These are phyloP conservation scores for Leptinotarsa texana DNA, from an alignment of 1,140 invertebrate genomes.

Conservation along the genomic window DNA sequence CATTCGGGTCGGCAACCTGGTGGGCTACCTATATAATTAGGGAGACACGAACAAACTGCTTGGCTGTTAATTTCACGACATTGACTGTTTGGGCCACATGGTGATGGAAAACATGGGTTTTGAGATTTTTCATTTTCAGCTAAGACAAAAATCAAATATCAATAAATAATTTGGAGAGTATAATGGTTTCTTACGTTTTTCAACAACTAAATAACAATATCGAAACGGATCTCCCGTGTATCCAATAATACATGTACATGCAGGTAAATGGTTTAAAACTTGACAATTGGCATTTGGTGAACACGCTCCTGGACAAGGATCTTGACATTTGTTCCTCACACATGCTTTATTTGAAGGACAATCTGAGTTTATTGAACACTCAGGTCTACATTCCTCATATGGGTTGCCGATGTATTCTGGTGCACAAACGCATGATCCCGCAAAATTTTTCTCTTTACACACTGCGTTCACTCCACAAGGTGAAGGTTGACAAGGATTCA, in stretches of 20 bases:
- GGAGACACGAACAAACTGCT: constrained; percentile 67
- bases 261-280: constrained; percentile 80
- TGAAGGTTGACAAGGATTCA: constrained; percentile 68
- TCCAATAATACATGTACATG: constrained; percentile 73
- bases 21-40: constrained; percentile 66
- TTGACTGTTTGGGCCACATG: constrained; percentile 64
- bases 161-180: constrained; percentile 60
- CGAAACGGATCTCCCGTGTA: constrained; percentile 80
- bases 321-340: constrained; percentile 75
- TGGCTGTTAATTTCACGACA: constrained; percentile 59
- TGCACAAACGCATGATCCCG: constrained; percentile 73
- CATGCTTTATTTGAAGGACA: constrained; percentile 80
- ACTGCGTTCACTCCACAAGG: constrained; percentile 72
- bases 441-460: constrained; percentile 66
- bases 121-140: constrained; percentile 37
- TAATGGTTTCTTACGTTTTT: background rate
- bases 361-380: constrained; percentile 80
- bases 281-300: constrained; percentile 81
- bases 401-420: constrained; percentile 70
- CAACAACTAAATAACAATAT: constrained; percentile 58
- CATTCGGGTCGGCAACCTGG: constrained; percentile 70
- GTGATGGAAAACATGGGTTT: constrained; percentile 61
- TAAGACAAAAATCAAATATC: constrained; percentile 41
- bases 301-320: constrained; percentile 80
- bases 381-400: constrained; percentile 75